Evolutionary conservation across 2,113 vertebrate genomes (phyloP).

Genomic region (Neopipo cinnamomea): DNA sequence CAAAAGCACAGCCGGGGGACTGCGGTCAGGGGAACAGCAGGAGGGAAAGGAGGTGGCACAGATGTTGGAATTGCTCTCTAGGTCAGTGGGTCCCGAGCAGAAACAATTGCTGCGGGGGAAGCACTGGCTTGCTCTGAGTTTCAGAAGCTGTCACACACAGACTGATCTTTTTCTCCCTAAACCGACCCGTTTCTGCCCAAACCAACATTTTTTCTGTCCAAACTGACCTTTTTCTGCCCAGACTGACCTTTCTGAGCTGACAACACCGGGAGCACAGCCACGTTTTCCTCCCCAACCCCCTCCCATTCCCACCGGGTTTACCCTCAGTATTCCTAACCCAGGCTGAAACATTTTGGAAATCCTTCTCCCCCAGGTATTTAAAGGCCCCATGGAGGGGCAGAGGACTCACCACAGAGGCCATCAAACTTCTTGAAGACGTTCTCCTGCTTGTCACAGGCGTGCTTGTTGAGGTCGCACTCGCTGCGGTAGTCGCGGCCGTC

Average conservation of each 20-base stretch:
- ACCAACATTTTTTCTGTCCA: not conserved
- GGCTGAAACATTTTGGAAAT: not conserved
- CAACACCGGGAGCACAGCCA: accelerated
- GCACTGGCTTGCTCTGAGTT: not conserved
- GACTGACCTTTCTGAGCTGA: not conserved
- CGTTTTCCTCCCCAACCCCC: not conserved
- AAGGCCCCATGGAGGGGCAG: not conserved
- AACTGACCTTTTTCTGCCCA: not conserved
- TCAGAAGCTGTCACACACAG: not conserved
- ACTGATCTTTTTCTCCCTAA: not conserved
- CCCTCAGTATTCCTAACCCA: accelerated
- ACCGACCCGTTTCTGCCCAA: not conserved
- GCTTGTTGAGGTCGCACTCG: slow-evolving; percentile 85
- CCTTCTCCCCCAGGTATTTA: accelerated
- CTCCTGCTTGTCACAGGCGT: slow-evolving; percentile 86
- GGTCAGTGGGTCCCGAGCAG: not conserved
- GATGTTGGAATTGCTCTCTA: not conserved
- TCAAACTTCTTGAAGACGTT: slow-evolving; percentile 86
- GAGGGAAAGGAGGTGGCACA: not conserved
- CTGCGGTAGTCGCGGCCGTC: slow-evolving; percentile 88
- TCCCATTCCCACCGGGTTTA: accelerated
- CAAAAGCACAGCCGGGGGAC: not conserved
- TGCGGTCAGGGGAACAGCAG: not conserved
- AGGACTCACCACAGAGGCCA: slow-evolving; percentile 85
- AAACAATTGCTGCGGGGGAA: accelerated